These are phyloP conservation scores for Cladopsammia gracilis DNA, from an alignment of 64 coral and sea anemone genomes.

Conservation along the genomic window DNA sequence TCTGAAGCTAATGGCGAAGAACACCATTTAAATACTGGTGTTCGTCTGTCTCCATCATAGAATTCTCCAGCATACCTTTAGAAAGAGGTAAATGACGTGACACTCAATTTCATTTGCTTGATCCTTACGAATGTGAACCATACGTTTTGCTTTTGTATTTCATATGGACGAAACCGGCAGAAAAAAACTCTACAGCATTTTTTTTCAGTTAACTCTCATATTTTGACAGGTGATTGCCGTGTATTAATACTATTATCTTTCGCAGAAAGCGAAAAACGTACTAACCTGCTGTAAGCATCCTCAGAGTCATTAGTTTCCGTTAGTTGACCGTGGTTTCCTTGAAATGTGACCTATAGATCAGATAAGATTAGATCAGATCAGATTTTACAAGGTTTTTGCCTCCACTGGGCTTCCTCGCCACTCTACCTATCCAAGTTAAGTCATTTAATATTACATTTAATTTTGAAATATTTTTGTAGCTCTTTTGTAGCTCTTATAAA, in stretches of 20 bases:
- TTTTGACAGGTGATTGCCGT: too few relatives aligned
- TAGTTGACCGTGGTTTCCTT: not conserved
- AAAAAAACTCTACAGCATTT: not conserved
- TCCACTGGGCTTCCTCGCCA: too few relatives aligned
- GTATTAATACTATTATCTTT: too few relatives aligned
- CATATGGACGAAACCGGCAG: not conserved
- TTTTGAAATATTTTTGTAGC: too few relatives aligned
- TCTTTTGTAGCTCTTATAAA: too few relatives aligned
- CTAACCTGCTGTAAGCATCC: not conserved
- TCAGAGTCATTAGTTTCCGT: not conserved
- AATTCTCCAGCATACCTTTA: not conserved
- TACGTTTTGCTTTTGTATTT: not conserved
- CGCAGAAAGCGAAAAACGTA: not conserved
- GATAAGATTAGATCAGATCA: conserved; percentile 34
- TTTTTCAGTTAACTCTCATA: not conserved
- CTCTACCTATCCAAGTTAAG: too few relatives aligned
- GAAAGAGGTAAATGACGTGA: not conserved
- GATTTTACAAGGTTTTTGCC: not conserved
- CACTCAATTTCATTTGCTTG: not conserved
- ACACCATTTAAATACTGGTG: conserved; percentile 2
- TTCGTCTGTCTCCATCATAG: not conserved
- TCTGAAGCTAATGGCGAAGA: not conserved
- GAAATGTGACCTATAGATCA: too few relatives aligned
- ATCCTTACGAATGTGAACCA: not conserved
- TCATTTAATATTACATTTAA: too few relatives aligned